Evolutionary conservation across 2,113 vertebrate species (phyloP).

Genomic region (Podarcis raffonei): DNA sequence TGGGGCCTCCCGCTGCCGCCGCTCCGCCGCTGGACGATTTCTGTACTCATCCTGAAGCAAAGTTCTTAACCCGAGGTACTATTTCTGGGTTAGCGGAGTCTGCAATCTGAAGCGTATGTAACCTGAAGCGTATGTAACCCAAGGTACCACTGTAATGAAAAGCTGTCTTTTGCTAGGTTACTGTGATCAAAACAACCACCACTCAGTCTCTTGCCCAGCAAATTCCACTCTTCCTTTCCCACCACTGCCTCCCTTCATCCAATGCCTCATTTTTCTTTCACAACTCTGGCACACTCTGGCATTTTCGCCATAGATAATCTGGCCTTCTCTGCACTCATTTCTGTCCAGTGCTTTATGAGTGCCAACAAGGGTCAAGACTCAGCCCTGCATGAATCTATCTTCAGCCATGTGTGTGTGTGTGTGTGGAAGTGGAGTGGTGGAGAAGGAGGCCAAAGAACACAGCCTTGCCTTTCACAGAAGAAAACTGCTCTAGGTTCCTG

Average conservation of each 20-base stretch:
- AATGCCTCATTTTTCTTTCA: neutral
- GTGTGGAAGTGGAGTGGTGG: too few relatives aligned
- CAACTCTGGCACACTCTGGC: neutral
- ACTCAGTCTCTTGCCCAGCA: neutral
- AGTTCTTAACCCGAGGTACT: too few relatives aligned
- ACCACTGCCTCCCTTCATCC: neutral
- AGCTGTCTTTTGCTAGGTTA: neutral
- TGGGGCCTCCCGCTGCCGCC: too few relatives aligned
- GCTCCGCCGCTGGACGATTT: too few relatives aligned
- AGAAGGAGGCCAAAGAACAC: too few relatives aligned
- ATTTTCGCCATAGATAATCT: neutral
- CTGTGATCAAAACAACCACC: neutral
- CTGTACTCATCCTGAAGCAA: too few relatives aligned
- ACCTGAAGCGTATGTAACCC: too few relatives aligned
- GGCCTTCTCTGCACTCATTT: neutral
- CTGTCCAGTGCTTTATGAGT: neutral
- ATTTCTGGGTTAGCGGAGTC: too few relatives aligned
- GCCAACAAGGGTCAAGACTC: neutral
- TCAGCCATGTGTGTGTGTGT: too few relatives aligned
- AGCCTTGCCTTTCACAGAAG: too few relatives aligned
- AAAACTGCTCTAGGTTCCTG: too few relatives aligned
- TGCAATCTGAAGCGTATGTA: too few relatives aligned
- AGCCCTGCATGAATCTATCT: neutral
- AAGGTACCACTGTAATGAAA: neutral
- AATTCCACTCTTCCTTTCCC: neutral